Percentiles rank a stretch among this genome's conserved stretches.
Evolutionary conservation across 2,888 invertebrate species (phyloP).

Genomic region (Lapara coniferarum): DNA sequence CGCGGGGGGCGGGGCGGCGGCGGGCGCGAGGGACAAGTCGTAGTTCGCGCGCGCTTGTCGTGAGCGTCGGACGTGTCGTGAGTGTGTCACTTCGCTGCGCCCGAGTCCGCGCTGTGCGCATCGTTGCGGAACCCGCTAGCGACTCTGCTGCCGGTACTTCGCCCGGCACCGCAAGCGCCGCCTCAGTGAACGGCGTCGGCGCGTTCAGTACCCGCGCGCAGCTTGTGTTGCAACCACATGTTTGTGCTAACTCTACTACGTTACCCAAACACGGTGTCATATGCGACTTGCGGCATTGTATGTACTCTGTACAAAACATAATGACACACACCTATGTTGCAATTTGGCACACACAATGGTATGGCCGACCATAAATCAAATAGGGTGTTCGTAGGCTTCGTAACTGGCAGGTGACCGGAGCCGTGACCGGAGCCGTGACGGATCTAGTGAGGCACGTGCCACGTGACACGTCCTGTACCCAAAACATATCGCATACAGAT

Average conservation of each 20-base stretch:
- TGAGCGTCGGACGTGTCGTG: background rate
- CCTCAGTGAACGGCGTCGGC: too few relatives aligned
- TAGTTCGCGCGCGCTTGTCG: conserved; percentile 4
- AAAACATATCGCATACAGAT: background rate
- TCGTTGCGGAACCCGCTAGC: conserved; percentile 3
- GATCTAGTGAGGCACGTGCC: background rate
- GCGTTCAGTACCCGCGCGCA: background rate
- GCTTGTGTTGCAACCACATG: background rate
- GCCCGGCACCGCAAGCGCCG: too few relatives aligned
- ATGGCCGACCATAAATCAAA: background rate
- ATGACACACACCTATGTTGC: background rate
- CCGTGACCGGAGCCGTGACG: background rate
- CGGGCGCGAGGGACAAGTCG: background rate
- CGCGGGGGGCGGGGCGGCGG: background rate
- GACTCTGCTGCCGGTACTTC: too few relatives aligned
- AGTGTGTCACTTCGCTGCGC: background rate
- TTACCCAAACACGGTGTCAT: background rate
- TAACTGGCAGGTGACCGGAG: background rate
- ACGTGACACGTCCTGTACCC: background rate
- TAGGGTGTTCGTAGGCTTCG: background rate
- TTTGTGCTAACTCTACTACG: background rate
- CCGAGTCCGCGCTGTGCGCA: background rate
- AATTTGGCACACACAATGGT: background rate
- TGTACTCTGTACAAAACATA: background rate
- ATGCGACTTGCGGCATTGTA: background rate